Conservation (phyloP, 2,113 vertebrate genomes). For the Otolemur garnettii region DNA sequence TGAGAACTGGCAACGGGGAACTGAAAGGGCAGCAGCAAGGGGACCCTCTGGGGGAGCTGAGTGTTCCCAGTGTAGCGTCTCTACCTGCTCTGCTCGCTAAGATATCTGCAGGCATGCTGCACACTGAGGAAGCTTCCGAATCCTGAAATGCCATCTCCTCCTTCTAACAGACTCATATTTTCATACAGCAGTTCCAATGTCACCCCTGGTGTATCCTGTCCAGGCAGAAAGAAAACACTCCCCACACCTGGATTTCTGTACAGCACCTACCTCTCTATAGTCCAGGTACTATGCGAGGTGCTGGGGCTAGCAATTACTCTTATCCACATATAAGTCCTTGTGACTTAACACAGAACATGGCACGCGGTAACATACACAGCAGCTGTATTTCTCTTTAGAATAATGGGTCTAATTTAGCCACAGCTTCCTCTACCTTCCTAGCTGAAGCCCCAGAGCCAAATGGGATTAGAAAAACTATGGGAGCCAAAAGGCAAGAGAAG, state of each 20-base stretch:
- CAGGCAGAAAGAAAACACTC: fast-evolving
- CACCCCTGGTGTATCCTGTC: not conserved
- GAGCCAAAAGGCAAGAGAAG: not conserved
- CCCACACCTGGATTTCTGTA: not conserved
- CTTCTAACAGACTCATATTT: not conserved
- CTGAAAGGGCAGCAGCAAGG: fast-evolving
- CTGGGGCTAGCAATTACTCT: not conserved
- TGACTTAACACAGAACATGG: not conserved
- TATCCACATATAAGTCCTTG: fast-evolving
- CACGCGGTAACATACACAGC: not conserved
- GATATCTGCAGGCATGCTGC: too few species aligned
- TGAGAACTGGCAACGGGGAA: not conserved
- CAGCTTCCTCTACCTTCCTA: not conserved
- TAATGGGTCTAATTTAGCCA: not conserved
- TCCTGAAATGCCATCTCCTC: not conserved
- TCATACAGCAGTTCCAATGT: not conserved
- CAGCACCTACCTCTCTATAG: fast-evolving
- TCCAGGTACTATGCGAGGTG: too few species aligned
- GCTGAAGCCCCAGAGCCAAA: not conserved
- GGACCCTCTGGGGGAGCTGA: fast-evolving
- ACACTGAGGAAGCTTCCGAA: not conserved
- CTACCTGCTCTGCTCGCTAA: not conserved
- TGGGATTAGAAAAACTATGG: not conserved
- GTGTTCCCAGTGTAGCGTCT: fast-evolving
- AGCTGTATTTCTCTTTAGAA: not conserved